Base-by-base conservation (phyloP, 2,797 vertebrate species). In the Hozukius guyotensis region DNA sequence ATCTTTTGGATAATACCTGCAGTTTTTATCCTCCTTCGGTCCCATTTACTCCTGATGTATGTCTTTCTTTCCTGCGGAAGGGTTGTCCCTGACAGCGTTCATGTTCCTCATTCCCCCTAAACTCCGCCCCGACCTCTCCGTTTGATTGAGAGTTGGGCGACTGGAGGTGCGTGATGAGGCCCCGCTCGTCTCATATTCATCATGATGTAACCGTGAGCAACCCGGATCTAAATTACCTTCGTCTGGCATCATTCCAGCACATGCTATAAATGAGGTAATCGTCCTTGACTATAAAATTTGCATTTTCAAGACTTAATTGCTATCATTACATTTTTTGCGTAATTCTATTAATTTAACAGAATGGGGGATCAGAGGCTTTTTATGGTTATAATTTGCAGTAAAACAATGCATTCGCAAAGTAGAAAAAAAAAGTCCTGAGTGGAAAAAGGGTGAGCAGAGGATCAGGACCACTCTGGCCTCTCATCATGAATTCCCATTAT, bases 241-340 rank as follows among this genome's bases (percentile, higher is more conserved):
- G 89, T 96, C 98, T 99, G 98, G 98, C 98, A 97, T 96, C 95
- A 97, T 97, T 99, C 98, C 98, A 99, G 96, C 96, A 96, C 96
- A 96, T 96, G 97, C 98, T 97, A 98, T 99, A 99, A 99, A 99
- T 99, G 98, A 99, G 97, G 97, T 99, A 99, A 99, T 99, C 97
- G 98, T 99, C 98, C 98, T 99, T 99, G 98, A 99, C 98, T 99
- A 99, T 99, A 99, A 99, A 98, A 99, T 99, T 99, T 96, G 98
- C 98, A 99, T 99, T 99, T 99, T 99, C 97, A 98, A 98, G 97
- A 99, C 98, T 99, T 99, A 99, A 99, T 99, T 99, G 98, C 97
- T 97, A 98, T 99, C 98, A 99, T 99, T 99, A 99, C 97, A 98
- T 99, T 98, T 99, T 99, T 98, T 97, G 95, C 96, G 96, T 98